phyloP scores from a whole-genome alignment of 2,888 invertebrate genomes.

The Mythimna albipuncta region DNA sequence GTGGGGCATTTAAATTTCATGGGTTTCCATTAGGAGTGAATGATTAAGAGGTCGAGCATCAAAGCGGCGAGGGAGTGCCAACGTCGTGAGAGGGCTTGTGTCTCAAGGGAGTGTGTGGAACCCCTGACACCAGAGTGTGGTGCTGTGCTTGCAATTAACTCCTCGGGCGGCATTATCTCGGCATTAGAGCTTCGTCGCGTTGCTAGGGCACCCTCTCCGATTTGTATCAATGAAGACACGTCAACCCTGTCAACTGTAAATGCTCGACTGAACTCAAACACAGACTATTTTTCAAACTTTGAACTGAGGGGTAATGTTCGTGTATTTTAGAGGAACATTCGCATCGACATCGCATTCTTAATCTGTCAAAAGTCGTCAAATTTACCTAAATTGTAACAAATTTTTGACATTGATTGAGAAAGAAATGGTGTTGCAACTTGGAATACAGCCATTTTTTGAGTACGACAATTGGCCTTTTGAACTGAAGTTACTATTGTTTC shows the following conservation, averaged over 20 bases:
- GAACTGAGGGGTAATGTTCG: neutral
- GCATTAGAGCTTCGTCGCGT: slow-evolving; percentile 76
- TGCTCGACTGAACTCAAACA: slow-evolving; percentile 14
- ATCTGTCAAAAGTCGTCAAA: no score
- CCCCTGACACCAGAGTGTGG: slow-evolving; percentile 81
- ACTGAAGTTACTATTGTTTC: slow-evolving; percentile 21
- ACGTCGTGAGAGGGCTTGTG: slow-evolving; percentile 50
- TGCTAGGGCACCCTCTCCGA: slow-evolving; percentile 52
- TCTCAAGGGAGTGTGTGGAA: slow-evolving; percentile 75
- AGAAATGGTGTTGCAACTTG: no score
- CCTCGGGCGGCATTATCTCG: slow-evolving; percentile 85
- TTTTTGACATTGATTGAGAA: no score
- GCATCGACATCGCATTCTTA: no score
- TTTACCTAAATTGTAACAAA: no score
- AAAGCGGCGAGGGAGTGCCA: slow-evolving; percentile 67
- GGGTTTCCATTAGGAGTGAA: slow-evolving; percentile 87
- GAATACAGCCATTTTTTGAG: no score
- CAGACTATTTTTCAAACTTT: slow-evolving; percentile 17
- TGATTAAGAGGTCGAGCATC: slow-evolving; percentile 84
- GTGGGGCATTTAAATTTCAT: slow-evolving; percentile 88
- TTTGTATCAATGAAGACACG: slow-evolving; percentile 61
- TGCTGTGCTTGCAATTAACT: slow-evolving; percentile 89
- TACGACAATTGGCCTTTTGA: neutral
- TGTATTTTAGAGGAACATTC: no score
- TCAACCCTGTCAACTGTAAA: slow-evolving; percentile 16